Evolutionary conservation across 2,113 vertebrate species (phyloP).

Genomic region (Marcusenius ussheri): DNA sequence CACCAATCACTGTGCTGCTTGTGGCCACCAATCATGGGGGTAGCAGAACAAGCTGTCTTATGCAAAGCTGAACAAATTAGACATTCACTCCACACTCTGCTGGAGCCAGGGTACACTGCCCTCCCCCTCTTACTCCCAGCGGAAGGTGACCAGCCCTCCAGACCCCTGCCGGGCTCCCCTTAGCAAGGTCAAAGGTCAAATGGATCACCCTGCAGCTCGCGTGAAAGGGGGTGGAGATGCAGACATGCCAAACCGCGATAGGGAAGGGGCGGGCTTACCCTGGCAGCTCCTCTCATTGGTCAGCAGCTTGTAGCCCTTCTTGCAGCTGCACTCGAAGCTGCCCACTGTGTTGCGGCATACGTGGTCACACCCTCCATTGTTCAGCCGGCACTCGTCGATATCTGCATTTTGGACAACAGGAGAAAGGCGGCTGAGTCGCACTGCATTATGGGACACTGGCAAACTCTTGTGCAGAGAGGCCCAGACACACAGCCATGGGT

Average conservation of each 20-base stretch:
- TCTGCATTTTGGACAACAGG: slow-evolving; percentile 53
- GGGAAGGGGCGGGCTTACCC: slow-evolving; percentile 59
- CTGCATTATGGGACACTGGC: background rate
- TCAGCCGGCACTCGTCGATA: slow-evolving; percentile 88
- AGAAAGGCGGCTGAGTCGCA: background rate
- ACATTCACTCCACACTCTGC: background rate
- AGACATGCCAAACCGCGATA: background rate
- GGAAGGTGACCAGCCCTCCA: background rate
- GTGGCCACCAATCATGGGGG: background rate
- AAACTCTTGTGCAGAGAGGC: background rate
- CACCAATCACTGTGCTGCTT: background rate
- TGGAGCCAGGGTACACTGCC: background rate
- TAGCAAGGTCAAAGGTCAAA: background rate
- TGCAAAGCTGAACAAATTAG: background rate
- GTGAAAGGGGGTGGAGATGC: background rate
- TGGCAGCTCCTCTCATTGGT: slow-evolving; percentile 94
- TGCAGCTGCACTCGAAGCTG: slow-evolving; percentile 97
- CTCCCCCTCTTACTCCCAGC: background rate
- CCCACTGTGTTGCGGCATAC: slow-evolving; percentile 95
- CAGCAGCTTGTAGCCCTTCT: slow-evolving; percentile 93
- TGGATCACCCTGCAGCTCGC: background rate
- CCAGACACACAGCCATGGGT: background rate
- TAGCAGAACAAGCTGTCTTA: background rate
- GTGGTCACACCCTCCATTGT: slow-evolving; percentile 93
- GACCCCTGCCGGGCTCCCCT: background rate